Conservation (phyloP, 2,113 vertebrate species). For the Muntiacus reevesi region DNA sequence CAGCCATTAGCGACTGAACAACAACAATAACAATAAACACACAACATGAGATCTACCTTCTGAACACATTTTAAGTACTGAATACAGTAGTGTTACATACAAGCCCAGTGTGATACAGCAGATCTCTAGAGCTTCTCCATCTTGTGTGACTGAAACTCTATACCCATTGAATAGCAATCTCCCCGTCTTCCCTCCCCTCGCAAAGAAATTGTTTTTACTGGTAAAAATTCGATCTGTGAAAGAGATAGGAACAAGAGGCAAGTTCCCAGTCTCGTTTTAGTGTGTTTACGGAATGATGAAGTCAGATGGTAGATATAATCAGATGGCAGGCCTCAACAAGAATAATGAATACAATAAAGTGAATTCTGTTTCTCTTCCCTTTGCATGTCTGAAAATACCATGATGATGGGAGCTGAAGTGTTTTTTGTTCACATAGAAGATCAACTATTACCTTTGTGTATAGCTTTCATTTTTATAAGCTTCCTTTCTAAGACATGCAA, state of each 20-base stretch:
- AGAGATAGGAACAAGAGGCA: not conserved
- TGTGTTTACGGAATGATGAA: not conserved
- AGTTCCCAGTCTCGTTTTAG: not conserved
- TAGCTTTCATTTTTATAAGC: not conserved
- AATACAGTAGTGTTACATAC: not conserved
- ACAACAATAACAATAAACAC: not conserved
- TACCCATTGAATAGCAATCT: not conserved
- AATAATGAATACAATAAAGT: not conserved
- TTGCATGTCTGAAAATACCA: not conserved
- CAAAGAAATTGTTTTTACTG: not conserved
- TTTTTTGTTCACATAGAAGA: not conserved
- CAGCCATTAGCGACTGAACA: not conserved
- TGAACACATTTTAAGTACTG: not conserved
- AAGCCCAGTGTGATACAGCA: not conserved
- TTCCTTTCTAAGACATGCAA: not conserved
- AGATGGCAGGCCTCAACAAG: not conserved
- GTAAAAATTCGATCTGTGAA: not conserved
- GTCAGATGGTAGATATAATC: not conserved
- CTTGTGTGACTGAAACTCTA: not conserved
- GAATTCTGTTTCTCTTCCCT: not conserved
- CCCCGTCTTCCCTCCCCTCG: not conserved
- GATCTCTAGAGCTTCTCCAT: not conserved
- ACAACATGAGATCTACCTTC: not conserved
- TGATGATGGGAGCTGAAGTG: not conserved
- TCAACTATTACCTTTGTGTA: not conserved